These are phyloP conservation scores for Battus philenor DNA, from an alignment of 1,140 invertebrate genomes.

Conservation along the genomic window DNA sequence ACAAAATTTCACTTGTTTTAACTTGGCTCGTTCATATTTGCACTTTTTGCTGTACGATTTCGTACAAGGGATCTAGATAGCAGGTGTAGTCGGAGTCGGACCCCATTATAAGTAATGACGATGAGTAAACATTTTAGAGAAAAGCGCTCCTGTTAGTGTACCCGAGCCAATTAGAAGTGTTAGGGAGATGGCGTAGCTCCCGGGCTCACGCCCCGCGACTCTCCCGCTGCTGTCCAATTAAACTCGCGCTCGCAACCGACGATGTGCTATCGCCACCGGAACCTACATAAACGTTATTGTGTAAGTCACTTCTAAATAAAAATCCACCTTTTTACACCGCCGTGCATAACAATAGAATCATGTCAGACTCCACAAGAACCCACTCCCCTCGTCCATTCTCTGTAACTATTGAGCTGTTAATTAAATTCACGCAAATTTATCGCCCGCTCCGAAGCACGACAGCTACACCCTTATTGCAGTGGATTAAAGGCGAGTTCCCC, in stretches of 20 bases:
- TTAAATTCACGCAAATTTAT: conserved; percentile 66
- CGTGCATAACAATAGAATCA: conserved; percentile 63
- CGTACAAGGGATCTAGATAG: conserved; percentile 15
- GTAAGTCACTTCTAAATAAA: conserved; percentile 68
- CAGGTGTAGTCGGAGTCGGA: conserved; percentile 34
- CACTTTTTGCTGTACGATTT: neutral
- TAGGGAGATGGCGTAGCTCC: conserved; percentile 39
- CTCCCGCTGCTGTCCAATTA: conserved; percentile 61
- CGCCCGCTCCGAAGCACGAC: conserved; percentile 20
- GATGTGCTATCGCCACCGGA: conserved; percentile 36
- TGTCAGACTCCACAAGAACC: conserved; percentile 62
- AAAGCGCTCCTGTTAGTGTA: conserved; percentile 59
- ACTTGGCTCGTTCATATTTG: too few species aligned
- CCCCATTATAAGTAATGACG: conserved; percentile 57
- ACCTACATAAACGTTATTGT: conserved; percentile 58
- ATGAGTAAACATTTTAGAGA: conserved; percentile 62
- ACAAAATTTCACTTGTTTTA: too few species aligned
- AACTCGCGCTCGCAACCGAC: conserved; percentile 43
- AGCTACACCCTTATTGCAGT: conserved; percentile 27
- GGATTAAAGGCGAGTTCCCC: conserved; percentile 43
- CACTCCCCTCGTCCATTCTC: conserved; percentile 50
- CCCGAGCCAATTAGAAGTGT: conserved; percentile 69
- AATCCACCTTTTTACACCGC: conserved; percentile 54
- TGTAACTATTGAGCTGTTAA: conserved; percentile 69
- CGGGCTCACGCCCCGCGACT: conserved; percentile 23